Base-by-base conservation (phyloP, 2,797 vertebrate species). In the Falco berigora region DNA sequence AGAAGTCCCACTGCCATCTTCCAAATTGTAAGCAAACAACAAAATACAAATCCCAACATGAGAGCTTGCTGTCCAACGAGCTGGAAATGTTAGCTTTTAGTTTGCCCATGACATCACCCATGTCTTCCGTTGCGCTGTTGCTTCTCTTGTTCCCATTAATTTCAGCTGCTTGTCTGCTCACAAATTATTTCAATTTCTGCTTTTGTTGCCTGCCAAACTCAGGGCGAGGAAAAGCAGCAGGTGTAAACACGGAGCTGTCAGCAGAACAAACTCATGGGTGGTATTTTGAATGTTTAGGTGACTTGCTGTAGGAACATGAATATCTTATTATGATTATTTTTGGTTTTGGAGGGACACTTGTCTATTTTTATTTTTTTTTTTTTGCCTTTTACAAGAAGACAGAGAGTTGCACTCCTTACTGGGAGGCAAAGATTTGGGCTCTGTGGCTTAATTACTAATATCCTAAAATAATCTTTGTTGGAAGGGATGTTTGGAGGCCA, bases 141-240 rank as follows among this genome's bases (percentile, higher is more conserved):
- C 72, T 77, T 46, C 64, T 81, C 59, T 53, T 8, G 0, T n/a
- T 81, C 32, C 87, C 5, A 3, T 58, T 80, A 12, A 58, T 78
- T 89, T 52, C 14, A 19, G 50, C 68, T 50, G 14, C 68, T 50
- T 79, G 36, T 59, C 79, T 68, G 50, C 64, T 72, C 53, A 6
- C 52, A 42, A 50, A 27, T 62, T 18, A 90, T 73, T 97, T 84
- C 79, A 66, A 49, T 91, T 78, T 71, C 87, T 52, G 66, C 44
- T 72, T 86, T 52, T 67, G 32, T 46, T 90, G 84, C 64, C 79
- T 94, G 88, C 82, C 76, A 69, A 23, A 24, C 46, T 63, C 62
- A 18, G 90, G 83, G 72, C 5, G 9, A 90, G 90, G 82, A 88
- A 81, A 88, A 94, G 58, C 89, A 94, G 94, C 85, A 91, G 85